Evolutionary conservation across 2,797 vertebrate genomes (phyloP).

Genomic region (Psittacula echo): DNA sequence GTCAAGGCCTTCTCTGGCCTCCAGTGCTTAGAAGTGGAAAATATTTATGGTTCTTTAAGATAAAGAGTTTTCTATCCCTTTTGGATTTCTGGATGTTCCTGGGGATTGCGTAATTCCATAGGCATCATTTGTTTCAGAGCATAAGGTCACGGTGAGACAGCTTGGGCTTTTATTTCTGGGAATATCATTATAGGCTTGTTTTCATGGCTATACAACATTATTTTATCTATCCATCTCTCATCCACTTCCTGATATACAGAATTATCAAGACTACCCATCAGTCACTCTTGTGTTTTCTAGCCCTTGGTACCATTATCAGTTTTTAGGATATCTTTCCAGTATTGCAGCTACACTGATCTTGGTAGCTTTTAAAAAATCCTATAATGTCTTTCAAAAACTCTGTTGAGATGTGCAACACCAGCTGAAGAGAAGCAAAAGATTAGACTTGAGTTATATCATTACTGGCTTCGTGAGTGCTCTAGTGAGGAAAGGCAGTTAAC

Average conservation of each 20-base stretch:
- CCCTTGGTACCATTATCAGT: not conserved
- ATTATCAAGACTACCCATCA: slow-evolving; percentile 35
- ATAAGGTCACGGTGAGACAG: not conserved
- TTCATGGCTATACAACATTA: slow-evolving; percentile 17
- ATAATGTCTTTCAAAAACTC: not conserved
- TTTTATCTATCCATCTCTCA: slow-evolving; percentile 47
- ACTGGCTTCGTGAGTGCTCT: slow-evolving; percentile 27
- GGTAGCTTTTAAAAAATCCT: not conserved
- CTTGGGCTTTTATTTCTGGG: slow-evolving; percentile 10
- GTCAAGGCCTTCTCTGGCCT: not conserved
- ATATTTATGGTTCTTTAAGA: not conserved
- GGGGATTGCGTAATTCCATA: not conserved
- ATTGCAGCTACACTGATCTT: not conserved
- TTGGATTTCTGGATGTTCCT: not conserved
- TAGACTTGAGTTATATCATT: slow-evolving; percentile 19
- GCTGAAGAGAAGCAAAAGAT: slow-evolving; percentile 41
- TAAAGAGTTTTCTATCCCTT: not conserved
- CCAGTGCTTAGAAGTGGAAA: not conserved
- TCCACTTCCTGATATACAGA: slow-evolving; percentile 15
- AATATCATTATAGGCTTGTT: slow-evolving; percentile 13
- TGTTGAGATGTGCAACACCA: not conserved
- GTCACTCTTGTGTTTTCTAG: slow-evolving; percentile 12
- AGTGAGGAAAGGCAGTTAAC: slow-evolving; percentile 43
- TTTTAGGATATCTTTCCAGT: slow-evolving; percentile 5
- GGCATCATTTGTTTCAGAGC: not conserved